Percentiles rank a stretch among this genome's conserved stretches.
Evolutionary conservation across 2,888 invertebrate species (phyloP).

Genomic region (Timema podura): DNA sequence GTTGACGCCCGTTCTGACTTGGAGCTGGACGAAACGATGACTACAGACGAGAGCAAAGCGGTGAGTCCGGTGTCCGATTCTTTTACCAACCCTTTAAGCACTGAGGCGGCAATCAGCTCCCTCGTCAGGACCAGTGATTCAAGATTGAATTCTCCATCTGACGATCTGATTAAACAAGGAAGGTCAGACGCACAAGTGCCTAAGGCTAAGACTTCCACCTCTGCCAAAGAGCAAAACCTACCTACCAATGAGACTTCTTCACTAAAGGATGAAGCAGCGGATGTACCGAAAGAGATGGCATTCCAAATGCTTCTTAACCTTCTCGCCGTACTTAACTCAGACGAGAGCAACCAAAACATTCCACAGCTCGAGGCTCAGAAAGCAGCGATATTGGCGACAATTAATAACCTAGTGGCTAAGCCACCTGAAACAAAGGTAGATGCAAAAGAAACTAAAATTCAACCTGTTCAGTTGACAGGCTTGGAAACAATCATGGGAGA

Average conservation of each 20-base stretch:
- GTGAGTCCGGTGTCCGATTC: constrained; percentile 31
- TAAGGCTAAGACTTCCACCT: background rate
- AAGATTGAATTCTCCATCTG: too few species aligned
- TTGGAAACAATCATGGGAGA: too few species aligned
- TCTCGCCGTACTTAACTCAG: background rate
- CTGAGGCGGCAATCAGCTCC: background rate
- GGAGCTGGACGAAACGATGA: constrained; percentile 19
- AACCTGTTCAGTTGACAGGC: too few species aligned
- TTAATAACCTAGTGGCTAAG: background rate
- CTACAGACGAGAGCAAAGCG: constrained; percentile 30
- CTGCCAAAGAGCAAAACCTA: background rate
- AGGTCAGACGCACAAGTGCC: constrained; percentile 3
- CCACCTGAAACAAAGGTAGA: background rate
- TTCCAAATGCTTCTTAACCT: constrained; percentile 6
- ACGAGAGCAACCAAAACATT: constrained; percentile 1
- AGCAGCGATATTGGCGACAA: background rate
- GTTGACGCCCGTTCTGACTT: constrained; percentile 31
- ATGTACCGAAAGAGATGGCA: background rate
- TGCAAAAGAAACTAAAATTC: too few species aligned
- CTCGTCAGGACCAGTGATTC: too few species aligned
- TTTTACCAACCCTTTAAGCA: background rate
- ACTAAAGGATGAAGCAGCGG: background rate
- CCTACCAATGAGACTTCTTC: background rate
- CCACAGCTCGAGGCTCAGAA: background rate
- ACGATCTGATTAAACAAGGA: background rate